Base-by-base conservation (phyloP, 2,113 vertebrate species). In the Tachuris rubrigastra region DNA sequence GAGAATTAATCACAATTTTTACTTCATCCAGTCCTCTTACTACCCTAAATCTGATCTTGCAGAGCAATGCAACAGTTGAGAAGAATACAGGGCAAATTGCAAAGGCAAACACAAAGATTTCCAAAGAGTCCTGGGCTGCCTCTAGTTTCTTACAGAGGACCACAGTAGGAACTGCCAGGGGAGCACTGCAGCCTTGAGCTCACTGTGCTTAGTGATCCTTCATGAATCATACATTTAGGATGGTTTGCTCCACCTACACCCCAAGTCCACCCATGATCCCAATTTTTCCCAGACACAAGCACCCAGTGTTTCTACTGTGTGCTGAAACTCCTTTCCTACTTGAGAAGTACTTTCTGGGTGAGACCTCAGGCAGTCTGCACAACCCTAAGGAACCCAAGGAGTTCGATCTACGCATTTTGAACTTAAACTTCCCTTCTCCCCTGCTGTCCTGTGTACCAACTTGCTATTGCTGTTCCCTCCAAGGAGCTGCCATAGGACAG, bases 361-460 rank as follows among this genome's bases (percentile, higher is more conserved):
- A 81, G 74, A 84, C 8, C 6, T 58, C 9, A 35, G 4, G 25
- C 3, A 4, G 23, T 37, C 42, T 87, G 22, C 35, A 19, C 2
- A 9, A 20, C 30, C 8, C 20, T 58, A 2, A 42, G 35, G 41
- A 63, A 42, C 18, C 41, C 22, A 42, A 37, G 71, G 53, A 68
- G 47, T 27, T 75, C 0, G 0, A 15, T 11, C 41, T 2, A 1
- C 33, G 39, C 10, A 12, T 85, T 69, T 52, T 67, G 21, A 59
- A 35, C 53, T 15, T 53, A 23, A 93, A 24, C 27, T 35, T 77
- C 50, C 46, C 35, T 62, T 89, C 55, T 53, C 8, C 18, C 49
- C 30, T 50, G 16, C 65, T 79, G 28, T 67, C 37, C 37, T 18
- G 2, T 44, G 33, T 67, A 23, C n/a, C 78, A 72, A 1, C 11